Evolutionary conservation across 2,797 vertebrate species (phyloP), one percentile per base, ranked within the genome.

Genomic region (Rhabdophis nuchalis): DNA sequence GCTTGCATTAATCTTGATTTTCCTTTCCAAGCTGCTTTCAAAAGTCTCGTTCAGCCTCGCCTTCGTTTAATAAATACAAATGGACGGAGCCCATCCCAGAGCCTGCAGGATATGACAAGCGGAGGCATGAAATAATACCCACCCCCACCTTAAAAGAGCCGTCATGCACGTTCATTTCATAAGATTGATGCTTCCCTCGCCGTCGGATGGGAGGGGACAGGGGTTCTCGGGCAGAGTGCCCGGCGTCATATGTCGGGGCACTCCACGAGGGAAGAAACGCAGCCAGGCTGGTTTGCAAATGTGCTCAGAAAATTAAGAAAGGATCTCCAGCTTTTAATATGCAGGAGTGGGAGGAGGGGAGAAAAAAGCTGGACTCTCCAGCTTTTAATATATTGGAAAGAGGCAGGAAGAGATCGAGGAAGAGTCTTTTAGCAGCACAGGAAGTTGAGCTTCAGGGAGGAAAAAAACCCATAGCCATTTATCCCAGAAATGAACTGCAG

Each of bases 381-480:
- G 36, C 9, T 82, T 46, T 82, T 82, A 4, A 82, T 82, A 82
- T 23, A 82, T 82, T 25, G 72, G 72, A 82, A 25, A 41, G 72
- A 46, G 12, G 36, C 9, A 36, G 86, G 4, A 32, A 25, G 36
- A 12, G 20, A 57, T 16, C 5, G 18, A 20, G 29, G 12, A 53
- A 20, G 11, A 16, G 32, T 57, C 53, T 57, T 87, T 57, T 12
- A 87, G 53, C 86, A 56, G 86, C n/a, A 77, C 23, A 23, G 18
- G 36, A 23, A 23, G n/a, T 18, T 36, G 68, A 16, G 16, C 32
- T 72, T 72, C 29, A 13, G 68, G 61, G 13, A 1, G 2, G 7
- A 58, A 92, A 94, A 95, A 61, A 92, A 94, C 94, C 92, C 91
- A 93, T 27, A 60, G 58, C 77, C 92, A 91, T 5, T 0, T 9